Evolutionary conservation across 2,888 invertebrate species (phyloP).

Genomic region (Chironomus riparius): DNA sequence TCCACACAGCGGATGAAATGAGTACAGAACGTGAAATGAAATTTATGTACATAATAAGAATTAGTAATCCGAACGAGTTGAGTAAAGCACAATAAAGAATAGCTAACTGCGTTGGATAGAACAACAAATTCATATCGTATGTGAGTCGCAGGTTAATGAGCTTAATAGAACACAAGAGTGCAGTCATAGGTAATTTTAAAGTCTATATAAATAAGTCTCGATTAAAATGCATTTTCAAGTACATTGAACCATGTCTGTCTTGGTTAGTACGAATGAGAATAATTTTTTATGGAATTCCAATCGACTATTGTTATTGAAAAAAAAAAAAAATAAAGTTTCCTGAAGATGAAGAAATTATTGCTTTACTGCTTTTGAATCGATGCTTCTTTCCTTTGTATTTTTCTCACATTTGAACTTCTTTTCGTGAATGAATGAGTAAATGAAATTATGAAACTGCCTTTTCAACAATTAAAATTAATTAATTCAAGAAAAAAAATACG

Average conservation of each 20-base stretch:
- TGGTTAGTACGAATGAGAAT: not conserved
- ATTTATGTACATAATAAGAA: not conserved
- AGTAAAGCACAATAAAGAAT: not conserved
- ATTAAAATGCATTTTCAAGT: not conserved
- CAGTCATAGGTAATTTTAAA: not conserved
- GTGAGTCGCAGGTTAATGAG: constrained; percentile 18
- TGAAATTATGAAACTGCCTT: not conserved
- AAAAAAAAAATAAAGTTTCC: too few relatives aligned
- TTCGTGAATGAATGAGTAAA: not conserved
- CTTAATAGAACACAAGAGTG: not conserved
- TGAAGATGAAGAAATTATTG: not conserved
- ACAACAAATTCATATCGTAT: not conserved
- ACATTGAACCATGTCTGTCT: not conserved
- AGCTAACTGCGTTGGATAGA: not conserved
- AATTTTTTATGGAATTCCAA: not conserved
- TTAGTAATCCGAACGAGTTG: too few relatives aligned
- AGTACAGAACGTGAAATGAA: not conserved
- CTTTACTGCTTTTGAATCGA: not conserved
- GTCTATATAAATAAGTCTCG: not conserved
- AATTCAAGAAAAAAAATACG: not conserved
- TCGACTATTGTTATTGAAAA: too few relatives aligned
- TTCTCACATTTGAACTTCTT: not conserved
- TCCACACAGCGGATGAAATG: not conserved
- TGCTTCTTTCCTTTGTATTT: not conserved
- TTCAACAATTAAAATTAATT: not conserved